Base-by-base conservation (phyloP, 2,113 vertebrate genomes). In the Orientallactaga bullata region DNA sequence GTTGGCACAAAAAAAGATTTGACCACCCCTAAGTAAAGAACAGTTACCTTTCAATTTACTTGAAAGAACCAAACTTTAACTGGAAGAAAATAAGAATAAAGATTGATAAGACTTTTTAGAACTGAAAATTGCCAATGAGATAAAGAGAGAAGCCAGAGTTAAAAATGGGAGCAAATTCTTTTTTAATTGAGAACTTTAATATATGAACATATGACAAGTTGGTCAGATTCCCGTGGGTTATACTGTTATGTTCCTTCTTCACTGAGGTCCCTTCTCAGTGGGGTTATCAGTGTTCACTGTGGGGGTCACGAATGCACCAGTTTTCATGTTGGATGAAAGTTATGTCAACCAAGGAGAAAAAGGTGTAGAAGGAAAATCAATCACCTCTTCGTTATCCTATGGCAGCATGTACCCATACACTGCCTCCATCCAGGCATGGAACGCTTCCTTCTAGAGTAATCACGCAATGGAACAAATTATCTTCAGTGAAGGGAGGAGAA, bases 1-100 rank as follows among this genome's bases (percentile, higher is more conserved):
- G 93, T 85, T 85, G 66, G 76, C 61, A 37, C 78, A 39, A 37
- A 37, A 91, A 87, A 84, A 66, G 28, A 88, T 80, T 42, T 80
- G 60, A 72, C 21, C 26, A 84, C 35, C 28, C 8, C 60, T 68
- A 77, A 91, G 68, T 85, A 94, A 86, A 94, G 18, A 15, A 79
- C 9, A 87, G 37, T 91, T 85, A 71, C 42, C n/a, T 83, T 93
- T 93, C 42, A 91, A 88, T 83, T 23, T 51, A 55, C 42, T 74
- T 69, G 35, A 87, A 95, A 96, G 35, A 92, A 32, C n/a, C 58
- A 84, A 60, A 1, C 39, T 78, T 78, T 92, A 79, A 88, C 61
- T 73, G 55, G 28, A 92, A 93, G 26, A 60, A 23, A 17, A 91
- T 60, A 35, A 42, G 7, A 78, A 65, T 7, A 55, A 91, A 78